Percentiles rank a stretch among this genome's conserved stretches.
These are phyloP conservation scores for Brassicogethes aeneus DNA, from an alignment of 2,888 invertebrate species.

Conservation along the genomic window DNA sequence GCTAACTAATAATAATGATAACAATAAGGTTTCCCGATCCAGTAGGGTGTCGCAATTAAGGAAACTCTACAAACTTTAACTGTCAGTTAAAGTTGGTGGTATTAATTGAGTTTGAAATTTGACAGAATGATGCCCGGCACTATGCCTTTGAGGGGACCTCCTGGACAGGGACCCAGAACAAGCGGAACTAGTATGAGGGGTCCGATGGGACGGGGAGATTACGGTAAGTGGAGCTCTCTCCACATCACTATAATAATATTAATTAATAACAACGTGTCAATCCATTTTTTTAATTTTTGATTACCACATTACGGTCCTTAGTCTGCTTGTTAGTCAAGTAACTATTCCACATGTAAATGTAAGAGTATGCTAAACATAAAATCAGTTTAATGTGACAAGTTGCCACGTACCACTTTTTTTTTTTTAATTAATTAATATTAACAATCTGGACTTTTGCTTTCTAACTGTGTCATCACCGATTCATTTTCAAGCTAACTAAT, in stretches of 20 bases:
- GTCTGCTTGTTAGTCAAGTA: conserved; percentile 40
- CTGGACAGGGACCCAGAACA: conserved; percentile 32
- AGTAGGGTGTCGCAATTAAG: too few species aligned
- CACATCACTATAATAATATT: neutral
- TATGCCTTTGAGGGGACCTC: conserved; percentile 52
- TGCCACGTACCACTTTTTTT: conserved; percentile 13
- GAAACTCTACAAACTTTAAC: too few species aligned
- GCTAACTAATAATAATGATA: too few species aligned
- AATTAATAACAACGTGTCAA: neutral
- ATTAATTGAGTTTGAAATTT: too few species aligned
- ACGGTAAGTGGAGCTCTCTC: conserved; percentile 60
- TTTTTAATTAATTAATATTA: too few species aligned
- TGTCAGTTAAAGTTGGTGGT: too few species aligned
- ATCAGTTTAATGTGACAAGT: conserved; percentile 1
- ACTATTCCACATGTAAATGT: conserved; percentile 32
- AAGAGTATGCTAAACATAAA: conserved; percentile 12
- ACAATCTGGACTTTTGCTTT: neutral
- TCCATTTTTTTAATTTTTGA: conserved; percentile 1
- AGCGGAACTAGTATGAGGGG: conserved; percentile 49
- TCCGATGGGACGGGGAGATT: conserved; percentile 77
- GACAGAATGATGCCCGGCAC: conserved; percentile 56
- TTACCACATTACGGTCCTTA: conserved; percentile 21
- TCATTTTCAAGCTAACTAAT: neutral
- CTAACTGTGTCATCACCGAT: neutral
- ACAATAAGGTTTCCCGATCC: too few species aligned